Conservation (phyloP, 2,888 invertebrate genomes). For the Steinernema carpocapsae region DNA sequence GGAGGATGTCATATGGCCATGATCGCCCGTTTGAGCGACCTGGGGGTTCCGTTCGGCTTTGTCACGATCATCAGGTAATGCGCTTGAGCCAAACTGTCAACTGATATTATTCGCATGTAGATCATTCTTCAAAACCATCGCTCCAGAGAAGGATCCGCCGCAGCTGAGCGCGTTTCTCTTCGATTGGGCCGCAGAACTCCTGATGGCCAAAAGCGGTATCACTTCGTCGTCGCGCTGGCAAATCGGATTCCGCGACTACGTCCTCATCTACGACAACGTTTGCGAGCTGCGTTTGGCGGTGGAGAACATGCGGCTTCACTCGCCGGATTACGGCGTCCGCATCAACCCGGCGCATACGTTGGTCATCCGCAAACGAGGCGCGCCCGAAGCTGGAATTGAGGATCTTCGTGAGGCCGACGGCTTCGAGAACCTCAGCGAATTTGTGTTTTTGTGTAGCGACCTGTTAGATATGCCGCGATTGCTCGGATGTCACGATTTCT, state of each 20-base stretch:
- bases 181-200: constrained; percentile 14
- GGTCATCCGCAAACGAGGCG: not conserved
- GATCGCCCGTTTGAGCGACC: constrained; percentile 21
- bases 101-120: not conserved
- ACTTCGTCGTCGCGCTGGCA: constrained; percentile 9
- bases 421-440: not conserved
- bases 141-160: constrained; percentile 16
- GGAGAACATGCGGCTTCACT: not conserved
- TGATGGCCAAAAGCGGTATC: constrained; percentile 11
- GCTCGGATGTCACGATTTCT: constrained; percentile 4
- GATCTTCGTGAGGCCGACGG: not conserved
- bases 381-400: not conserved
- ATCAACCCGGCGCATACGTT: not conserved
- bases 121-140: constrained; percentile 9
- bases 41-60: constrained; percentile 7
- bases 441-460: not conserved
- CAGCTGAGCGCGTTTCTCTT: constrained; percentile 28
- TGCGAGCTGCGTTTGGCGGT: not conserved
- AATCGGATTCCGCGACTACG: constrained; percentile 11
- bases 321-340: not conserved
- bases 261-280: not conserved
- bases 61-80: constrained; percentile 4
- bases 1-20: constrained; percentile 12
- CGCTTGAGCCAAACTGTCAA: too few species aligned
- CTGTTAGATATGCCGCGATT: not conserved